Evolutionary conservation across 2,888 invertebrate species (phyloP).

Genomic region (Ochropleura leucogaster): DNA sequence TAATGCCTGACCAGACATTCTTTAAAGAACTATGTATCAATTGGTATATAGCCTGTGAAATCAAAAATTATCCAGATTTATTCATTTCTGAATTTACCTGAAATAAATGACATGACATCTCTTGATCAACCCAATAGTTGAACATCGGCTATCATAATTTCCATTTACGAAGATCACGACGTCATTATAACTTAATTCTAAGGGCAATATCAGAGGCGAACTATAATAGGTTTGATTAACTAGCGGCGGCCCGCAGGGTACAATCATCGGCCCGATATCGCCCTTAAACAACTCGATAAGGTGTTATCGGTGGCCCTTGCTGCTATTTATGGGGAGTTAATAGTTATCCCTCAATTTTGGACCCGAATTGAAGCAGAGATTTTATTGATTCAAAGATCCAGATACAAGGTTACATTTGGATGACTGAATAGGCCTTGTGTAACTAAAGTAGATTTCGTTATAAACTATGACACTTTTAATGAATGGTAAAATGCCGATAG

Average conservation of each 20-base stretch:
- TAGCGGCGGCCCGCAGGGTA: conserved; percentile 78
- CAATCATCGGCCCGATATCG: conserved; percentile 85
- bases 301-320: conserved; percentile 84
- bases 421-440: background rate
- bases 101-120: background rate
- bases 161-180: conserved; percentile 56
- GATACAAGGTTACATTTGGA: background rate
- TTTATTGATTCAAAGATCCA: conserved; percentile 55
- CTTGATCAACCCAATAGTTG: conserved; percentile 18
- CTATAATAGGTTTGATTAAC: conserved; percentile 82
- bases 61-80: background rate
- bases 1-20: background rate
- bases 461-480: background rate
- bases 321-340: conserved; percentile 86
- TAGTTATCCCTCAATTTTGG: conserved; percentile 82
- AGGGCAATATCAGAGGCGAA: conserved; percentile 60
- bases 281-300: conserved; percentile 86
- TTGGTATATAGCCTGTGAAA: background rate
- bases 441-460: too few relatives aligned
- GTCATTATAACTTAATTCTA: conserved; percentile 63
- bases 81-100: background rate
- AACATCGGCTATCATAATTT: conserved; percentile 54
- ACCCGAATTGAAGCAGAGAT: conserved; percentile 55
- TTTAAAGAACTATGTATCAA: conserved; percentile 1
- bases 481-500: background rate